Conservation (phyloP, 2,113 vertebrate genomes). For the Cyphomyrus discorhynchus region DNA sequence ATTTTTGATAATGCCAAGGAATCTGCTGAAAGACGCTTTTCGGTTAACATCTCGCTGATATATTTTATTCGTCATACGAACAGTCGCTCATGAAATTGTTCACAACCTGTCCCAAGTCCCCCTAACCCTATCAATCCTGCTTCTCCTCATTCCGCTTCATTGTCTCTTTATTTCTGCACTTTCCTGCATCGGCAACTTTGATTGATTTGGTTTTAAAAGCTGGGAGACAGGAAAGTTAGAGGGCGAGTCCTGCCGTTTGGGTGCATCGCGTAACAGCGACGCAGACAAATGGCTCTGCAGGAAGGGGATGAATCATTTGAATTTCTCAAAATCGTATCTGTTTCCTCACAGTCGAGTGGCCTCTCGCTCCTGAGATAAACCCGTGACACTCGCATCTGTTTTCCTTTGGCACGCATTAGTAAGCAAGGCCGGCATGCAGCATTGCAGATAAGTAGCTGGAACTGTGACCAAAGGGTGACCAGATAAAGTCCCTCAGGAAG, state of each 20-base stretch:
- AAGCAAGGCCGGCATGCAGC: conserved; percentile 22
- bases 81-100: conserved; percentile 36
- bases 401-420: conserved; percentile 31
- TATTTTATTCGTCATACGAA: conserved; percentile 36
- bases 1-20: conserved; percentile 23
- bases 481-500: not conserved
- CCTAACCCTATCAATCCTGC: conserved; percentile 56
- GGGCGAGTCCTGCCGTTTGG: conserved; percentile 53
- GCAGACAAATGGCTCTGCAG: conserved; percentile 51
- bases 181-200: conserved; percentile 59
- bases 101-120: conserved; percentile 44
- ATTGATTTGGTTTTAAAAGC: conserved; percentile 55
- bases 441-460: not conserved
- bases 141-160: conserved; percentile 59
- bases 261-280: conserved; percentile 51
- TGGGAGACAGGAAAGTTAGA: conserved; percentile 55
- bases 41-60: conserved; percentile 31
- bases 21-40: conserved; percentile 36
- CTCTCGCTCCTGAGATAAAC: conserved; percentile 36
- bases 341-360: conserved; percentile 38
- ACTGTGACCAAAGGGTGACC: not conserved
- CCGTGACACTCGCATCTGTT: conserved; percentile 29
- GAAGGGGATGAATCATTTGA: conserved; percentile 47
- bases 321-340: conserved; percentile 40
- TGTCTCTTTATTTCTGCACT: conserved; percentile 60